A percentile compares a stretch with the other conserved stretches of the same genome.
phyloP scores from a whole-genome alignment of 2,797 vertebrate species.

The Sphenopsis melanotis region DNA sequence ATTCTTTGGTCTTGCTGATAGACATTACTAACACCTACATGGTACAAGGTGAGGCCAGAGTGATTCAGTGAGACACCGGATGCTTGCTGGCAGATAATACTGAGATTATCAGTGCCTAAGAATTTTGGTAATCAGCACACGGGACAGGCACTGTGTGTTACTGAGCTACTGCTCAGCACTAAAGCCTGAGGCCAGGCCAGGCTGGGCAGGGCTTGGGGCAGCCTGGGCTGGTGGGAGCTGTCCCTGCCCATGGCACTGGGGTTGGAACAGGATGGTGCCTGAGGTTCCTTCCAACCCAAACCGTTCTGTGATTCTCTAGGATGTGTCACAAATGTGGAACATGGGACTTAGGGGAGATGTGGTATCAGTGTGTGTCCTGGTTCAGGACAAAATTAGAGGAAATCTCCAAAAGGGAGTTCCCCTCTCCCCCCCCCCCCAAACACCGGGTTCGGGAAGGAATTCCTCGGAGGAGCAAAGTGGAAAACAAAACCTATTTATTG shows the following conservation, averaged over 20 bases:
- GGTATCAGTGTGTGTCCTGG: too few species aligned
- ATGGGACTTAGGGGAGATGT: rapidly evolving
- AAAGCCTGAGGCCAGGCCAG: not conserved
- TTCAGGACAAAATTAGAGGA: too few species aligned
- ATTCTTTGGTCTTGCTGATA: not conserved
- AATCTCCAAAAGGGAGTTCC: too few species aligned
- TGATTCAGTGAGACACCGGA: rapidly evolving
- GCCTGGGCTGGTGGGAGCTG: not conserved
- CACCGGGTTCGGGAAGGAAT: too few species aligned
- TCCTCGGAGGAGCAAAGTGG: too few species aligned
- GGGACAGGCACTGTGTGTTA: rapidly evolving
- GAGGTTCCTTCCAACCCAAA: not conserved
- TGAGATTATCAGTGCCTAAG: not conserved
- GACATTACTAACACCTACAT: not conserved
- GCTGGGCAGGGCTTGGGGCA: not conserved
- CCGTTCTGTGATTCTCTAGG: not conserved
- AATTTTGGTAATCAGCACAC: not conserved
- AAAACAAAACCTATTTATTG: too few species aligned
- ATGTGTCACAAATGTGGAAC: not conserved
- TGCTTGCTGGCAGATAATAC: not conserved
- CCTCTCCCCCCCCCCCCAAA: too few species aligned
- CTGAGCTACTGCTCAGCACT: not conserved
- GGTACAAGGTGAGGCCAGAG: not conserved
- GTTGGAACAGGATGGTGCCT: not conserved
- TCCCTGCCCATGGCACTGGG: not conserved